Evolutionary conservation across 1,140 invertebrate genomes (phyloP), one percentile per base, ranked within the genome.

Genomic region (Teleopsis dalmanni): DNA sequence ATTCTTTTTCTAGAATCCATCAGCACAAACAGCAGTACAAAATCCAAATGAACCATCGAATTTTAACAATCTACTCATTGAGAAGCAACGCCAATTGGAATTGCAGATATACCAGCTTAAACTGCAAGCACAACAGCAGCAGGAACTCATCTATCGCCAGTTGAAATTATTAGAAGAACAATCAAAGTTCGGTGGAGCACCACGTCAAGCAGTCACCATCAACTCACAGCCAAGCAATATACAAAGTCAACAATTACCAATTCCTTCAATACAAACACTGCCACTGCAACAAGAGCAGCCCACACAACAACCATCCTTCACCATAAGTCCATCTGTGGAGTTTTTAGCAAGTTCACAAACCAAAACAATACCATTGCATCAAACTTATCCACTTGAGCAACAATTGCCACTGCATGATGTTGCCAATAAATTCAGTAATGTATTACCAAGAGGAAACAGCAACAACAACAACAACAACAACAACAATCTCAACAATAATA

Each of bases 41-140:
- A 62, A 43, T 36, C 53, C 50, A 42, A 33, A 47, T 18, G 61
- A 48, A 41, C 36, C 22, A 41, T 27, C 22, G 9, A 40, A 40
- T 16, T 46, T 62, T 46, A 65, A 60, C 40, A 66, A 64, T 48
- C 64, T 72, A 41, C 68, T 75, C 51, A 59, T 70, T 22, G 62
- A 84, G 56, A 83, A 85, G 51, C 83, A 86, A 58, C 74, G 77
- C 34, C 62, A 80, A 18, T 59, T 87, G 21, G 82, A 87, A 58
- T 79, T 84, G 52, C 83, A 87, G 58, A 70, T 87, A 18, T 75
- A 70, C 6, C 72, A 80, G 36, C 61, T 85, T 18, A 69, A 69
- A 52, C 41, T 68, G 10, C 83, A 84, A 59, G 73, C 80, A 16
- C 82, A 84, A 57, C 82, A 85, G 58, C 75, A 76, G 45, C 80